These are phyloP conservation scores for Etheostoma cragini DNA, from an alignment of 2,113 vertebrate species.

Conservation along the genomic window DNA sequence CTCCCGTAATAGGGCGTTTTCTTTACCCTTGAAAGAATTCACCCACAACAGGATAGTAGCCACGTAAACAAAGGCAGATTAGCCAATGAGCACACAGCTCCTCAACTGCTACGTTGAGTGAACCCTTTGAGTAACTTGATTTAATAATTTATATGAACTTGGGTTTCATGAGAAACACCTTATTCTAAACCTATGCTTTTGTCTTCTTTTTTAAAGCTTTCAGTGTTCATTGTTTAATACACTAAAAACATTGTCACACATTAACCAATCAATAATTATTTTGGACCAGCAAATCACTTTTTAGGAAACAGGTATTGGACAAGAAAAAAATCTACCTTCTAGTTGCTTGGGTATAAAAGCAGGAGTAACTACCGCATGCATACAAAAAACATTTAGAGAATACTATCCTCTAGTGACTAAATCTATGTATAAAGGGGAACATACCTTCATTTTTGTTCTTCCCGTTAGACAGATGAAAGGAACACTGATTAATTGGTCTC, in stretches of 20 bases:
- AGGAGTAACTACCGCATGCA: slow-evolving; percentile 17
- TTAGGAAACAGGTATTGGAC: slow-evolving; percentile 10
- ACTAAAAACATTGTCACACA: neutral
- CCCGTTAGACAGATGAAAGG: slow-evolving; percentile 78
- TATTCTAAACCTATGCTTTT: neutral
- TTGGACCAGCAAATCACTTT: neutral
- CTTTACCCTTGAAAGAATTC: neutral
- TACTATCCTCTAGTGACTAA: slow-evolving; percentile 62
- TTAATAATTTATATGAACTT: neutral
- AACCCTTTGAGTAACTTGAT: neutral
- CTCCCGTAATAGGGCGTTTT: neutral
- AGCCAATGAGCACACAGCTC: neutral
- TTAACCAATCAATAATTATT: slow-evolving; percentile 6
- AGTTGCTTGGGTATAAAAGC: slow-evolving; percentile 35
- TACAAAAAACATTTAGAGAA: slow-evolving; percentile 33
- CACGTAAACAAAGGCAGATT: neutral
- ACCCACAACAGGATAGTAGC: neutral
- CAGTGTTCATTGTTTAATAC: neutral
- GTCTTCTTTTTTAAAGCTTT: neutral
- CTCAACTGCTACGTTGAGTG: neutral
- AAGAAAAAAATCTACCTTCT: slow-evolving; percentile 2
- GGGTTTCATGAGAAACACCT: neutral
- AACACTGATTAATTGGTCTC: slow-evolving; percentile 84
- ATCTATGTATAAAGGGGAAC: slow-evolving; percentile 53
- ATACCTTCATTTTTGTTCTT: slow-evolving; percentile 56